Conservation (phyloP, 2,888 invertebrate species). For the Hedya salicella region DNA sequence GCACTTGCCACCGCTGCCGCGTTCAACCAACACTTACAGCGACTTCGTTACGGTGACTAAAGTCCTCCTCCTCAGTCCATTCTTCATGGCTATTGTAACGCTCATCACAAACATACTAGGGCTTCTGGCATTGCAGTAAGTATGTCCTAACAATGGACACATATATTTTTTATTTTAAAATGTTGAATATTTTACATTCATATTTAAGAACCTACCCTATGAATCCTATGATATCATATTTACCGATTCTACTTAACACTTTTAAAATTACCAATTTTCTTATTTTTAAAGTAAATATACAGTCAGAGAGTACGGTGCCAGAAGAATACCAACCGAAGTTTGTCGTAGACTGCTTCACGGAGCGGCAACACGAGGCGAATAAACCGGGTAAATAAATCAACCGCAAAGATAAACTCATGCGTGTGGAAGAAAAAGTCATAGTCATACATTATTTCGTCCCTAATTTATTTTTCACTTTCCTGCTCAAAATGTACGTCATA, state of each 20-base stretch:
- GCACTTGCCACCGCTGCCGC: conserved; percentile 1
- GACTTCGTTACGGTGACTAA: conserved; percentile 5
- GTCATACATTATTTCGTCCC: too few species aligned
- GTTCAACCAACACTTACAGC: conserved; percentile 16
- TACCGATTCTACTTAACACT: not conserved
- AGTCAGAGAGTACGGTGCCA: not conserved
- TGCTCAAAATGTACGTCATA: too few species aligned
- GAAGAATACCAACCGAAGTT: not conserved
- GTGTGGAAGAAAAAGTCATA: too few species aligned
- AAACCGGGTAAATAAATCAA: not conserved
- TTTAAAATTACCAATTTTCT: not conserved
- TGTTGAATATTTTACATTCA: too few species aligned
- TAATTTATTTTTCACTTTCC: too few species aligned
- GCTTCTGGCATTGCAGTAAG: conserved; percentile 4
- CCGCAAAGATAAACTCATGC: too few species aligned
- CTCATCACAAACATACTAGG: not conserved
- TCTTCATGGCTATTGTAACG: too few species aligned
- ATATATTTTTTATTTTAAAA: too few species aligned
- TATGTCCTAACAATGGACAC: too few species aligned
- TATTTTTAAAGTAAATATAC: not conserved
- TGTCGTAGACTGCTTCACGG: conserved; percentile 7
- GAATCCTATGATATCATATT: too few species aligned
- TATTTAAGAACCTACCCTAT: too few species aligned
- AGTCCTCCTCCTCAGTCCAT: not conserved
- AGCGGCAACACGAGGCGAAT: not conserved